A percentile compares a stretch with the other conserved stretches of the same genome.
Conservation (phyloP, 2,888 invertebrate species). For the Melanostoma mellinum region DNA sequence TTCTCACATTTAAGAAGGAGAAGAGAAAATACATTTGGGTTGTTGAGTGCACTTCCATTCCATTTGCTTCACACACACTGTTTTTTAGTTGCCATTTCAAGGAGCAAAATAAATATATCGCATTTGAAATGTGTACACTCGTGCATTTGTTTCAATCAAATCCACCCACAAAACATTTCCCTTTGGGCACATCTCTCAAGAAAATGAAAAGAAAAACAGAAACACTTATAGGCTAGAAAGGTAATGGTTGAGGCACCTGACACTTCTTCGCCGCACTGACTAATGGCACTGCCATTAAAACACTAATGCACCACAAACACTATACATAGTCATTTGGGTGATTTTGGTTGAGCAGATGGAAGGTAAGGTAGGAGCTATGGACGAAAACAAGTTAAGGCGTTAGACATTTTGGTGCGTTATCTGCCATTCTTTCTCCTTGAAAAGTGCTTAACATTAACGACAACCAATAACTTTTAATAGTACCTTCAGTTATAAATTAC, state of each 20-base stretch:
- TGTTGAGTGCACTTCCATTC: conserved; percentile 58
- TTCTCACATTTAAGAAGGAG: conserved; percentile 5
- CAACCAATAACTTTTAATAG: conserved; percentile 76
- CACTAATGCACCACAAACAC: conserved; percentile 60
- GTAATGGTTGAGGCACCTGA: conserved; percentile 52
- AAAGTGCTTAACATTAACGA: conserved; percentile 76
- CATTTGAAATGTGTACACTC: conserved; percentile 55
- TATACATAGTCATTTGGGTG: conserved; percentile 43
- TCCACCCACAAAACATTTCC: conserved; percentile 29
- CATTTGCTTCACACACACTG: conserved; percentile 28
- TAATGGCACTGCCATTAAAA: conserved; percentile 67
- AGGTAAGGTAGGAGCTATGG: not conserved
- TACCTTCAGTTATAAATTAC: conserved; percentile 65
- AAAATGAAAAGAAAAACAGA: not conserved
- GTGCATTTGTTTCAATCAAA: conserved; percentile 65
- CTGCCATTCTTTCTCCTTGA: conserved; percentile 29
- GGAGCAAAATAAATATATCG: conserved; percentile 47
- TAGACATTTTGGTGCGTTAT: conserved; percentile 49
- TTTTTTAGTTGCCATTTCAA: conserved; percentile 50
- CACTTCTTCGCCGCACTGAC: conserved; percentile 43
- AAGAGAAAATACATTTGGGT: conserved; percentile 43
- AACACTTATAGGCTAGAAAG: conserved; percentile 15
- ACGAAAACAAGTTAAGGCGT: conserved; percentile 2
- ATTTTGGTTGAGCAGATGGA: conserved; percentile 23
- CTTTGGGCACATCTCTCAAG: conserved; percentile 19